Evolutionary conservation across 2,888 invertebrate genomes (phyloP).

Genomic region (Lasioglossum calceatum): DNA sequence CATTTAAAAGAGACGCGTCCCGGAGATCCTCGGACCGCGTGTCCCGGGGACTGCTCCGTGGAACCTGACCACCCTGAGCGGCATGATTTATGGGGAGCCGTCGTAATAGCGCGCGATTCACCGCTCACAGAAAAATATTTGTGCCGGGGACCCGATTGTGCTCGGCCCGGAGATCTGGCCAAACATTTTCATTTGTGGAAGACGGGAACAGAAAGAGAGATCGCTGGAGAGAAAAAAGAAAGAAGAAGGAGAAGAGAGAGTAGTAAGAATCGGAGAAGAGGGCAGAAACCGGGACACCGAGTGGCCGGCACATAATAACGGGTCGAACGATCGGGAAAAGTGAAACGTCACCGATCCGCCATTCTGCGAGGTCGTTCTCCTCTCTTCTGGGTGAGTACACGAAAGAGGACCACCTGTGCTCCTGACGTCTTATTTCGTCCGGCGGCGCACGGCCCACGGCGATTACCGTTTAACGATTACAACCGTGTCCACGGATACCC

Average conservation of each 20-base stretch:
- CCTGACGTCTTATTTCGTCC: slow-evolving; percentile 76
- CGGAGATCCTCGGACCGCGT: not conserved
- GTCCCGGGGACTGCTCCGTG: slow-evolving; percentile 45
- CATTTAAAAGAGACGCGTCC: slow-evolving; percentile 46
- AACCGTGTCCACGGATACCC: slow-evolving; percentile 71
- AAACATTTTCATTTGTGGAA: slow-evolving; percentile 81
- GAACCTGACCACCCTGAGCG: slow-evolving; percentile 79
- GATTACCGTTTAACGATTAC: slow-evolving; percentile 77
- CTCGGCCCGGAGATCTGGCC: slow-evolving; percentile 69
- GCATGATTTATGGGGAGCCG: slow-evolving; percentile 78
- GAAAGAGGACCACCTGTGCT: slow-evolving; percentile 77
- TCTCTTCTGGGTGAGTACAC: not conserved
- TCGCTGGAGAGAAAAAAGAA: not conserved
- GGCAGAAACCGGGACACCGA: slow-evolving; percentile 54
- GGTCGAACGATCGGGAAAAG: slow-evolving; percentile 79
- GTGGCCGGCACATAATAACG: slow-evolving; percentile 73
- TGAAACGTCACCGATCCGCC: slow-evolving; percentile 77
- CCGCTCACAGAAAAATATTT: slow-evolving; percentile 78
- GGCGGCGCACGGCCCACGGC: slow-evolving; percentile 53
- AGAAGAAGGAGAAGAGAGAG: slow-evolving; percentile 19
- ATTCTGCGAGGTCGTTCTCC: not conserved
- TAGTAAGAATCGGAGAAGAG: slow-evolving; percentile 29
- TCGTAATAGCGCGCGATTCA: slow-evolving; percentile 77
- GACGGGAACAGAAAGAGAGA: slow-evolving; percentile 58
- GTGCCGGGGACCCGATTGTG: slow-evolving; percentile 71